phyloP scores from a whole-genome alignment of 2,797 vertebrate species.

The Lacerta viridis region DNA sequence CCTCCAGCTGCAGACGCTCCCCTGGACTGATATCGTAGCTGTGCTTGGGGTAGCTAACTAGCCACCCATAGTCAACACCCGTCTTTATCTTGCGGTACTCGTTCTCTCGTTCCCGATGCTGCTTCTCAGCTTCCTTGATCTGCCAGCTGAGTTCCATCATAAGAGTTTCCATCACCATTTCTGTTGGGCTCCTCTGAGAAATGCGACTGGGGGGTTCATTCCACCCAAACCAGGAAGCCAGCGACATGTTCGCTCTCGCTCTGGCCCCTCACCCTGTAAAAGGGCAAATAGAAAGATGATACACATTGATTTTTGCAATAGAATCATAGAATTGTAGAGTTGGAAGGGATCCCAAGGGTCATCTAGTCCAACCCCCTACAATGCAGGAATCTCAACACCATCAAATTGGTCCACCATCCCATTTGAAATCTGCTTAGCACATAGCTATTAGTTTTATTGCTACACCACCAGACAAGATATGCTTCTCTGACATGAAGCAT shows the following conservation, averaged over 20 bases:
- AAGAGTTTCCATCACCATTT: slow-evolving; percentile 93
- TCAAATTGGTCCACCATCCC: too few relatives aligned
- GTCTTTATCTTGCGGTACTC: slow-evolving; percentile 88
- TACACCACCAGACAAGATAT: background rate
- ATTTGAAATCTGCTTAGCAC: too few relatives aligned
- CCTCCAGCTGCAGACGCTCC: slow-evolving; percentile 91
- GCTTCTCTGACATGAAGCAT: background rate
- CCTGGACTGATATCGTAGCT: slow-evolving; percentile 88
- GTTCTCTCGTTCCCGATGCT: slow-evolving; percentile 87
- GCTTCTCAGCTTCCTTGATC: slow-evolving; percentile 90
- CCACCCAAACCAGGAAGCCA: slow-evolving; percentile 94
- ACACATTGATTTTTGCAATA: background rate
- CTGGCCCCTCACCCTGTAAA: slow-evolving; percentile 22
- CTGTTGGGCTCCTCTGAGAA: slow-evolving; percentile 84
- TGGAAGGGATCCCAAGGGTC: too few relatives aligned
- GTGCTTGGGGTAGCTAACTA: slow-evolving; percentile 87
- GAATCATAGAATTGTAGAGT: too few relatives aligned
- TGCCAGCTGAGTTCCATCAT: slow-evolving; percentile 97
- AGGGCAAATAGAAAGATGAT: background rate
- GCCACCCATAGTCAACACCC: slow-evolving; percentile 96
- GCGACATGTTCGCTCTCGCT: slow-evolving; percentile 71
- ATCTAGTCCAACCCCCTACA: too few relatives aligned
- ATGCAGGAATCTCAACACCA: too few relatives aligned
- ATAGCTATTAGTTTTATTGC: too few relatives aligned
- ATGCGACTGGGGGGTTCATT: slow-evolving; percentile 83